A percentile compares a stretch with the other conserved stretches of the same genome.
Evolutionary conservation across 2,113 vertebrate species (phyloP).

Genomic region (Neolamprologus brichardi): DNA sequence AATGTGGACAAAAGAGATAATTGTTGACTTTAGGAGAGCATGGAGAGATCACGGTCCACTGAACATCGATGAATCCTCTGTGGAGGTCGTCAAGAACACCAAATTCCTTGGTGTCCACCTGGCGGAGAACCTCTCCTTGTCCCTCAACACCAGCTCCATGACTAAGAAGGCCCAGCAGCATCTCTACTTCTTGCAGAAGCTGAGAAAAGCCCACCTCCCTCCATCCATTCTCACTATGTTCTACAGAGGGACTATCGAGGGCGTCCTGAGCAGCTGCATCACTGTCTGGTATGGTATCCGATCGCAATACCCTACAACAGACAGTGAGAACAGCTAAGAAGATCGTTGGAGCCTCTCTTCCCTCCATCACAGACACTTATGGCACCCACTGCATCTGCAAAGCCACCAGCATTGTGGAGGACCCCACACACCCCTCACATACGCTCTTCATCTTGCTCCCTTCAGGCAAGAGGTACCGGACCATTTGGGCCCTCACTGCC

Average conservation of each 20-base stretch:
- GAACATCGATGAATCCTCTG: rapidly evolving
- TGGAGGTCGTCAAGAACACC: neutral
- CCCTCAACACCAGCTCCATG: neutral
- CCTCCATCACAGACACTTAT: neutral
- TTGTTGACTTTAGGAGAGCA: neutral
- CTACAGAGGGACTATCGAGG: neutral
- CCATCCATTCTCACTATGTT: neutral
- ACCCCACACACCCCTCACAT: neutral
- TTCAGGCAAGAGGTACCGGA: neutral
- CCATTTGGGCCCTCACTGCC: rapidly evolving
- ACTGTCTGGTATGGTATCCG: neutral
- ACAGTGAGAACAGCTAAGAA: neutral
- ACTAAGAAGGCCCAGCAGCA: rapidly evolving
- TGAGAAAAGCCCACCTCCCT: neutral
- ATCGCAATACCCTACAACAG: rapidly evolving
- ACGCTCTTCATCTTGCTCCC: neutral
- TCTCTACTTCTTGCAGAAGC: neutral
- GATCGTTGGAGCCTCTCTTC: neutral
- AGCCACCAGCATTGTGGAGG: neutral
- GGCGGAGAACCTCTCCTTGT: rapidly evolving
- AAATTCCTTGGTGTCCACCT: neutral
- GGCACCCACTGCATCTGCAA: neutral
- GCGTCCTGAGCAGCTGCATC: neutral
- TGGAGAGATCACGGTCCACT: neutral
- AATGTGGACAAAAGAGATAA: neutral